These are phyloP conservation scores for Hyaena hyaena DNA, from an alignment of 2,113 vertebrate genomes.

Conservation along the genomic window DNA sequence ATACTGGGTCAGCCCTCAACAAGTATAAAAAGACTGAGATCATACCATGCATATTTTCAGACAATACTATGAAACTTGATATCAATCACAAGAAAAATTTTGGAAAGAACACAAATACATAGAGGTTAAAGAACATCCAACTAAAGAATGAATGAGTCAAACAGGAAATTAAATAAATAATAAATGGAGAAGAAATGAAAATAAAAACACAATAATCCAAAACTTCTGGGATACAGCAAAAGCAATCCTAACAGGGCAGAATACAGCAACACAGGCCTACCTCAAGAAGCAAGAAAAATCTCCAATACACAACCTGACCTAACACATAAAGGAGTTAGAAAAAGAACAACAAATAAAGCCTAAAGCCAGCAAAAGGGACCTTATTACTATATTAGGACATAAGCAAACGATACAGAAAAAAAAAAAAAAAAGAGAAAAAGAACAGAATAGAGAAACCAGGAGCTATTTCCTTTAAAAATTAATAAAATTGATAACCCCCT, in stretches of 20 bases:
- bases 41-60: neutral
- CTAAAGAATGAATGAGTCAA: neutral
- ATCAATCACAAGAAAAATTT: neutral
- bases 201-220: neutral
- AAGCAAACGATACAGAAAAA: neutral
- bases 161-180: neutral
- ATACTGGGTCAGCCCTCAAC: neutral
- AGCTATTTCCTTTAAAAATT: neutral
- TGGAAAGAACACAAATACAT: neutral
- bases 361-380: neutral
- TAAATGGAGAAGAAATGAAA: neutral
- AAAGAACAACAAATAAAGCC: neutral
- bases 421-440: neutral
- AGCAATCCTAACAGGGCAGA: neutral
- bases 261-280: neutral
- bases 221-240: neutral
- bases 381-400: neutral
- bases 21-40: neutral
- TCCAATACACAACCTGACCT: neutral
- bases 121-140: neutral
- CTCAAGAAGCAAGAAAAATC: neutral
- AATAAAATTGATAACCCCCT: neutral
- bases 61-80: neutral
- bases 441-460: neutral
- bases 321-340: neutral